phyloP scores from a whole-genome alignment of 2,113 vertebrate genomes.

The Onychostruthus taczanowskii region DNA sequence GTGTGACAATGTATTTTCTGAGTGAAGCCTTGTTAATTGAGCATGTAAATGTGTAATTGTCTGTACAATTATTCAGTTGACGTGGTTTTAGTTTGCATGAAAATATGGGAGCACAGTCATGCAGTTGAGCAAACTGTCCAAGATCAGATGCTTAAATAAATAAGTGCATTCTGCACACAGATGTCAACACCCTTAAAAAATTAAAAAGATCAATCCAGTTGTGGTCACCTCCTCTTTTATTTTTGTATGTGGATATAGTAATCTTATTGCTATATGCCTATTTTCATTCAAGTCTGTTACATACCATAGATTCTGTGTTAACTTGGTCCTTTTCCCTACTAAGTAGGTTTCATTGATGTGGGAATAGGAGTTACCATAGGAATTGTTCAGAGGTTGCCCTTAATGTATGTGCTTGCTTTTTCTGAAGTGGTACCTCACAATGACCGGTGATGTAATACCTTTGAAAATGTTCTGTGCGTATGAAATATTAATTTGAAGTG shows the following conservation, averaged over 20 bases:
- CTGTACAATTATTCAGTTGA: background rate
- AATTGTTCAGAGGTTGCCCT: background rate
- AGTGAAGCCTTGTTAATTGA: background rate
- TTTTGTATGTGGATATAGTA: background rate
- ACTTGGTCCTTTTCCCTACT: background rate
- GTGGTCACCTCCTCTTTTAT: background rate
- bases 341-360: background rate
- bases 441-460: background rate
- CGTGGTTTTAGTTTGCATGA: background rate
- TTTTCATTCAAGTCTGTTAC: background rate
- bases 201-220: background rate
- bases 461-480: background rate
- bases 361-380: background rate
- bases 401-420: background rate
- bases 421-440: background rate
- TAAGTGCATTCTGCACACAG: background rate
- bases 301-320: background rate
- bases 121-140: background rate
- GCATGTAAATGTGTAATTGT: constrained; percentile 11
- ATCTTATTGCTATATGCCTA: background rate
- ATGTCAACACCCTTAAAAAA: background rate
- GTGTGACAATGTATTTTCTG: background rate
- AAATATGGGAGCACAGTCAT: background rate
- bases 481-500: background rate
- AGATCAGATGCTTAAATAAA: background rate